Conservation (phyloP, 2,888 invertebrate species). For the Drosophila demipolita region DNA sequence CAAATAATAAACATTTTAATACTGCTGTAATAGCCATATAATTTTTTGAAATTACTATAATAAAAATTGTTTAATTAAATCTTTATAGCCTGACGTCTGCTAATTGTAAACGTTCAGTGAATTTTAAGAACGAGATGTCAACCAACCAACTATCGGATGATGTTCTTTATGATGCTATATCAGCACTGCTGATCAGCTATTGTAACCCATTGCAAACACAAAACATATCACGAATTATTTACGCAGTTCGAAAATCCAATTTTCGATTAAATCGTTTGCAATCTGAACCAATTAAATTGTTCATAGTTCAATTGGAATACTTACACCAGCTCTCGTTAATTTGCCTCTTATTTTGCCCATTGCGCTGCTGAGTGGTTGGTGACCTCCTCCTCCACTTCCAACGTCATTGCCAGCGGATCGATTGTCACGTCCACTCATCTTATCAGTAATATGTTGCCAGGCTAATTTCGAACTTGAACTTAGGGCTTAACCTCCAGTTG, state of each 20-base stretch:
- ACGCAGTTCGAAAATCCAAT: background rate
- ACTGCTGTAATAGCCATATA: too few species aligned
- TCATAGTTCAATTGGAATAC: constrained; percentile 35
- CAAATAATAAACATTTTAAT: background rate
- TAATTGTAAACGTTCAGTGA: constrained; percentile 14
- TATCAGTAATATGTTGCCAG: constrained; percentile 37
- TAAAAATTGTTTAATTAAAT: constrained; percentile 10
- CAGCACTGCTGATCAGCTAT: background rate
- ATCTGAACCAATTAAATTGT: background rate
- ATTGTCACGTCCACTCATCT: constrained; percentile 85
- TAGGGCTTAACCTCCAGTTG: constrained; percentile 15
- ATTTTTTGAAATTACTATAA: background rate
- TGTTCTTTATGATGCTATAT: background rate
- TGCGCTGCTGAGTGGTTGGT: constrained; percentile 82
- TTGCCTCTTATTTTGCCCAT: constrained; percentile 85
- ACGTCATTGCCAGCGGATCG: constrained; percentile 79
- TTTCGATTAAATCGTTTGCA: background rate
- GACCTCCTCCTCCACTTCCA: constrained; percentile 74
- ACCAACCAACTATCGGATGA: background rate
- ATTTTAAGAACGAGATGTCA: background rate
- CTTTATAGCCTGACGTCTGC: background rate
- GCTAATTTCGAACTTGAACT: constrained; percentile 62
- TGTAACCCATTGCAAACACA: background rate
- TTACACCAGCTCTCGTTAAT: constrained; percentile 81
- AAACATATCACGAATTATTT: background rate